Base-by-base conservation (phyloP, 1,140 invertebrate genomes). In the Elysia chlorotica region DNA sequence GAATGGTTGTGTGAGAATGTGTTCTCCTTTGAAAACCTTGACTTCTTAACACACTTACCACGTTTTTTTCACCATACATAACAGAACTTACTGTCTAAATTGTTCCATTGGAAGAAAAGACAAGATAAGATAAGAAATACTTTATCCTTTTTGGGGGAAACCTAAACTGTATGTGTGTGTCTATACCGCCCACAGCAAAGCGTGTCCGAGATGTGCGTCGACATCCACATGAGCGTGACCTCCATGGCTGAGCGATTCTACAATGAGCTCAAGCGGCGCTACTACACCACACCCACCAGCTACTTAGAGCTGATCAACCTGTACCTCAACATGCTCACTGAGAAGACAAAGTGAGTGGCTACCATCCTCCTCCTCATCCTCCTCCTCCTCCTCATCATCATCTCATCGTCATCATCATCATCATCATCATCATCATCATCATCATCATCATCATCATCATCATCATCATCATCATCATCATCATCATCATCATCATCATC, bases 211-310 rank as follows among this genome's bases (percentile, higher is more conserved):
- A 91, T 94, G 76, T 95, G 93, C 78, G 93, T 88, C 21, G 83
- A 82, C 79, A 88, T 89, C 82, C 88, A 88, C 74, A 81, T 92
- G 90, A 93, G 92, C 78, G 93, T 95, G 0, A 92, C 92, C 81
- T 87, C 90, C 14, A 93, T 92, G 89, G 93, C 94, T 0, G 89
- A 91, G 4, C 85, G 90, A 35, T 93, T 94, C 79, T 96, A 91
- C 81, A 86, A 90, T n/a, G 94, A 96, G 88, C 91, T 95, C 90
- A 91, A 92, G 76, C 87, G 94, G 0, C 90, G 93, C 79, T 96
- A 94, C 85, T 96, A 96, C 82, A 95, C 94, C 23, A 96, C 94
- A 0, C 95, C 95, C 0, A 96, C 94, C 78, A 95, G 93, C 81
- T 96, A 96, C 83, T 89, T 96, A 54, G 94, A 95, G 81, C 86